These are phyloP conservation scores for Hippocampus abdominalis DNA, from an alignment of 2,113 vertebrate genomes.

Conservation along the genomic window DNA sequence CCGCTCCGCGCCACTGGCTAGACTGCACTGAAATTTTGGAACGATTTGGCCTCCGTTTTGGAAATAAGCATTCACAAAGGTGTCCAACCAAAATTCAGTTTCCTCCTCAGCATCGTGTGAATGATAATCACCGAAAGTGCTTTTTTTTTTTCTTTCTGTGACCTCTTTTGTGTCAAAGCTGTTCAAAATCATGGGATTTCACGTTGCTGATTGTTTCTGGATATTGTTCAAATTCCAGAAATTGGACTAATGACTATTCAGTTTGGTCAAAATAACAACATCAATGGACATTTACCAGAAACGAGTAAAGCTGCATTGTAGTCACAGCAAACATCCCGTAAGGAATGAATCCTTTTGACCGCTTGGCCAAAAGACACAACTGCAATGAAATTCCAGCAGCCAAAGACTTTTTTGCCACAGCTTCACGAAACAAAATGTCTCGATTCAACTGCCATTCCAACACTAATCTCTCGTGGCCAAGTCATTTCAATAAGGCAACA, in stretches of 20 bases:
- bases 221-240: not conserved
- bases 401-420: not conserved
- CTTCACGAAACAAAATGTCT: not conserved
- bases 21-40: not conserved
- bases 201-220: not conserved
- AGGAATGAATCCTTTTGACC: not conserved
- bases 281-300: not conserved
- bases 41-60: not conserved
- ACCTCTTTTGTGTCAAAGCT: not conserved
- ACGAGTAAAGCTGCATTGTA: not conserved
- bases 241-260: not conserved
- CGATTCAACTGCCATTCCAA: not conserved
- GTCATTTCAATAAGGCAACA: conserved; percentile 1
- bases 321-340: not conserved
- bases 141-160: not conserved
- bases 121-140: not conserved
- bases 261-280: conserved; percentile 1
- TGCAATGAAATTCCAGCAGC: not conserved
- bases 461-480: not conserved
- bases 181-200: not conserved
- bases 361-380: not conserved
- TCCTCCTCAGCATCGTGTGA: not conserved
- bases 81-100: not conserved
- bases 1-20: not conserved
- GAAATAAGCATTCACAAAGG: conserved; percentile 1